A percentile compares a stretch with the other conserved stretches of the same genome.
phyloP scores from a whole-genome alignment of 1,140 invertebrate species.

The Mactra quadrangularis region DNA sequence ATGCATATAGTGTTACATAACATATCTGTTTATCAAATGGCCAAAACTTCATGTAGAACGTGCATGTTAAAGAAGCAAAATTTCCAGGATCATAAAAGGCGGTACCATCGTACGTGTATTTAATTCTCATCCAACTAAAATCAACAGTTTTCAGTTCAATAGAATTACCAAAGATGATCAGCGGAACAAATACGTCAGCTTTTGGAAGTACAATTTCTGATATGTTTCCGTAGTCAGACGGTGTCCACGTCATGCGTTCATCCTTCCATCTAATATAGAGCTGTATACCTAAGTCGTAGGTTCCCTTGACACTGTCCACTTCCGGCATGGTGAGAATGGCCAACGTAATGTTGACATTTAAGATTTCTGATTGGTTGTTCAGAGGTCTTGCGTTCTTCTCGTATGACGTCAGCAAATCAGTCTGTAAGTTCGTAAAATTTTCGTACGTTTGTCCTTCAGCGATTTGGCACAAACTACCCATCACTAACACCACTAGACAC shows the following conservation, averaged over 20 bases:
- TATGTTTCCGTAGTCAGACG: neutral
- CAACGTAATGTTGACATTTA: slow-evolving; percentile 5
- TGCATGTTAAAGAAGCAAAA: neutral
- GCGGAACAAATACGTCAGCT: slow-evolving; percentile 1
- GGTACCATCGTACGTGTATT: neutral
- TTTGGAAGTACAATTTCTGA: neutral
- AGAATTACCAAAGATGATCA: neutral
- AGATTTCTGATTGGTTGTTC: neutral
- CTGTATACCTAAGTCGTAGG: neutral
- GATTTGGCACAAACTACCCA: too few relatives aligned
- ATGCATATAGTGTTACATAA: neutral
- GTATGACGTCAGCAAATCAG: neutral
- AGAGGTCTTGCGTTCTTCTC: neutral
- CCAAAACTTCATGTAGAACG: slow-evolving; percentile 1
- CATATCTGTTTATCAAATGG: too few relatives aligned
- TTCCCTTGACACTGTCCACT: neutral
- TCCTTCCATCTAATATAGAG: neutral
- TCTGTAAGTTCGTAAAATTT: neutral
- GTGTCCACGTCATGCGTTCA: slow-evolving; percentile 16
- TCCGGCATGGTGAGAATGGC: neutral
- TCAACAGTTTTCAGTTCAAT: neutral
- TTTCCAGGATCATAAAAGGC: neutral
- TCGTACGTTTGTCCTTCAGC: neutral
- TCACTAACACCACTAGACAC: too few relatives aligned
- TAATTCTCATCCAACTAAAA: neutral